Conservation (phyloP, 2,797 vertebrate species). For the Myripristis jacobus region DNA sequence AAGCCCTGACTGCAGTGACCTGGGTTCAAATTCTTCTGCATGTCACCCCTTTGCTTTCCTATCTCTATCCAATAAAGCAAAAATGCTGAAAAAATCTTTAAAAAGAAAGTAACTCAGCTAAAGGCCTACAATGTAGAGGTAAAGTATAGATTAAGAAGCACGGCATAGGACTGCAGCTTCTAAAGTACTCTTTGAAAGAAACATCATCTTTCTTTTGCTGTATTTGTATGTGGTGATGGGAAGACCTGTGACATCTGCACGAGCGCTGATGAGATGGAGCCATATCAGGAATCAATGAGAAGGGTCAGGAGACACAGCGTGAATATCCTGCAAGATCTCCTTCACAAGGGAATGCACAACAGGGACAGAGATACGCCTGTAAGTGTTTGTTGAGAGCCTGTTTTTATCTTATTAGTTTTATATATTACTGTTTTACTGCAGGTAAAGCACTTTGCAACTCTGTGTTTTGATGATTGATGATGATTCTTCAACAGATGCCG, state of each 20-base stretch:
- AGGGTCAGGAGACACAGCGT: slow-evolving; percentile 73
- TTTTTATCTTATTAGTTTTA: no score
- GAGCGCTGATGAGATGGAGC: slow-evolving; percentile 48
- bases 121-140: not conserved
- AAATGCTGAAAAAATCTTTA: no score
- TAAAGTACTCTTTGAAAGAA: not conserved
- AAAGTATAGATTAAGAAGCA: not conserved
- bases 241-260: not conserved
- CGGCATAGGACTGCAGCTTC: not conserved
- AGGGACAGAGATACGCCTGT: slow-evolving; percentile 71
- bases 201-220: not conserved
- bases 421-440: no score
- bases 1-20: no score
- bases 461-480: not conserved
- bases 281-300: slow-evolving; percentile 54
- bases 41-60: no score
- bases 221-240: not conserved
- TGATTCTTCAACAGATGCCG: slow-evolving; percentile 58
- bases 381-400: slow-evolving; percentile 29
- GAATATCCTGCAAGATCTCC: slow-evolving; percentile 71
- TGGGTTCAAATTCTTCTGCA: no score
- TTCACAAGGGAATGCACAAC: slow-evolving; percentile 45
- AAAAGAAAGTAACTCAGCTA: not conserved
- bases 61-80: no score
- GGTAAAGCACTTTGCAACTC: no score